Conservation (phyloP, 2,113 vertebrate genomes). For the Podiceps cristatus region DNA sequence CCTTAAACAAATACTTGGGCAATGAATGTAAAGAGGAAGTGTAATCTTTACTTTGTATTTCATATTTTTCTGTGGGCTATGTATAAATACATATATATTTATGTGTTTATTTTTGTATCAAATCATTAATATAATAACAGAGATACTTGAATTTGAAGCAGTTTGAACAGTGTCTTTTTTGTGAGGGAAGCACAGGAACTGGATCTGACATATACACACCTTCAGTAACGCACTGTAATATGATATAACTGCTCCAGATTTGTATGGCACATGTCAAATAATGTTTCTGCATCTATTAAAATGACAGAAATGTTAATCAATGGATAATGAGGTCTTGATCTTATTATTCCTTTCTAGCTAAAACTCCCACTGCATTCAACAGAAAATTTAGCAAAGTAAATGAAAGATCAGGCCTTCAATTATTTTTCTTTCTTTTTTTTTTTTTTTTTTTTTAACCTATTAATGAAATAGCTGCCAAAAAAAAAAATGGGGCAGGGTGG, state of each 20-base stretch:
- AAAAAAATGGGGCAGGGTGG: neutral
- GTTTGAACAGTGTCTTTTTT: neutral
- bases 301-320: neutral
- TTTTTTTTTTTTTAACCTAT: neutral
- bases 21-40: neutral
- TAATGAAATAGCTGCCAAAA: neutral
- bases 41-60: neutral
- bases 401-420: neutral
- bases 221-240: neutral
- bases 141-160: neutral
- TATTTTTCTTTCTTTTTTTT: neutral
- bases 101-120: neutral
- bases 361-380: neutral
- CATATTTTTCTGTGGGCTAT: neutral
- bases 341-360: neutral
- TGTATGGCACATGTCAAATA: neutral
- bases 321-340: neutral
- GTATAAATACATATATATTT: neutral
- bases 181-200: neutral
- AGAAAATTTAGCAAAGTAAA: neutral
- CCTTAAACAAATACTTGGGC: neutral
- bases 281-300: neutral
- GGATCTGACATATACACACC: neutral
- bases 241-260: neutral
- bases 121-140: neutral